phyloP scores from a whole-genome alignment of 2,888 invertebrate species.

The Altica lythri region DNA sequence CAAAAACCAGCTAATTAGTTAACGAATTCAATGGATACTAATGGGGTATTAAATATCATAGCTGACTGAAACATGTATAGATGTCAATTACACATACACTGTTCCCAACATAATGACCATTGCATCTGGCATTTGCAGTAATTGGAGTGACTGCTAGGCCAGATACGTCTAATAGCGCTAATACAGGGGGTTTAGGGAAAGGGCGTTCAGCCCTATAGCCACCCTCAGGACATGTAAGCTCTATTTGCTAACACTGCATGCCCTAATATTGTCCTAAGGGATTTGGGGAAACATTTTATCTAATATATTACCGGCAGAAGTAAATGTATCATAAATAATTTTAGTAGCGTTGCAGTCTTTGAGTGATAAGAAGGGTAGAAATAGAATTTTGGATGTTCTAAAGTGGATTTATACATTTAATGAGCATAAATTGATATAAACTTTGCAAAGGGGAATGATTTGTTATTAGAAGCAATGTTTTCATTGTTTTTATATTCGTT shows the following conservation, averaged over 20 bases:
- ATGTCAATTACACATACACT: slow-evolving; percentile 35
- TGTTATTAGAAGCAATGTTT: no score
- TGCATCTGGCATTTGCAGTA: slow-evolving; percentile 46
- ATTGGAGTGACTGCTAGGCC: slow-evolving; percentile 53
- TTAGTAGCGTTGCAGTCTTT: slow-evolving; percentile 21
- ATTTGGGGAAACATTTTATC: slow-evolving; percentile 48
- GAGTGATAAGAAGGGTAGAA: slow-evolving; percentile 9
- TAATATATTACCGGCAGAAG: slow-evolving; percentile 47
- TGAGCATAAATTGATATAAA: no score
- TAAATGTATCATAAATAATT: slow-evolving; percentile 43
- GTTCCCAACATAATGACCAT: slow-evolving; percentile 35
- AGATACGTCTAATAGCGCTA: slow-evolving; percentile 54
- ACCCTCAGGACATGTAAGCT: slow-evolving; percentile 48
- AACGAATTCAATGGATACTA: slow-evolving; percentile 16
- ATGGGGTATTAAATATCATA: slow-evolving; percentile 28
- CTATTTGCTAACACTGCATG: slow-evolving; percentile 49
- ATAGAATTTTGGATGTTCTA: no score
- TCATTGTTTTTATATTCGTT: no score
- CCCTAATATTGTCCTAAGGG: slow-evolving; percentile 54
- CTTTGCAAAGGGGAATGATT: no score
- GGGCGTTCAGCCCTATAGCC: slow-evolving; percentile 38
- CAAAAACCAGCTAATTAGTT: slow-evolving; percentile 9
- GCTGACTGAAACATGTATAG: slow-evolving; percentile 25
- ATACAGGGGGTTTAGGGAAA: slow-evolving; percentile 45
- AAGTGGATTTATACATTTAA: no score